Conservation (phyloP, 2,888 invertebrate species). For the Ligdia adustata region DNA sequence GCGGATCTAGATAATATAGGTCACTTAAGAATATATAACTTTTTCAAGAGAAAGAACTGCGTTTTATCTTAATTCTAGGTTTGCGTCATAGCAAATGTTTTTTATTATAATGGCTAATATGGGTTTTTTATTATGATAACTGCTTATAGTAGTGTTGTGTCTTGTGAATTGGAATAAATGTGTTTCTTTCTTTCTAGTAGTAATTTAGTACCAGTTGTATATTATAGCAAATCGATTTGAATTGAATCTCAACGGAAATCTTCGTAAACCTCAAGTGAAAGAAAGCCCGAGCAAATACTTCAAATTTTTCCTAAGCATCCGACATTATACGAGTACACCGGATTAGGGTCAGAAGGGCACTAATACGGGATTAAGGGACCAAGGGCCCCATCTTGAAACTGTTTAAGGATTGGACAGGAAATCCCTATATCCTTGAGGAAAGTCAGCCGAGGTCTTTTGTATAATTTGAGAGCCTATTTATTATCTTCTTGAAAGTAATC, state of each 20-base stretch:
- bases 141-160: no score
- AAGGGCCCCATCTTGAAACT: neutral
- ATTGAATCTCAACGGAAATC: no score
- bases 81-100: no score
- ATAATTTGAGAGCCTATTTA: neutral
- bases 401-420: slow-evolving; percentile 7
- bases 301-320: slow-evolving; percentile 1
- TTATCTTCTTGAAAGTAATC: neutral
- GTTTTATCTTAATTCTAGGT: no score
- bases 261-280: neutral
- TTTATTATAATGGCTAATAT: no score
- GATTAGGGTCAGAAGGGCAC: slow-evolving; percentile 17
- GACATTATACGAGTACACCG: slow-evolving; percentile 1
- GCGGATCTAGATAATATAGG: neutral
- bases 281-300: slow-evolving; percentile 3
- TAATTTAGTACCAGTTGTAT: no score
- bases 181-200: no score
- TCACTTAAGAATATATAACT: neutral
- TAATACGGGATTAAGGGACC: slow-evolving; percentile 14
- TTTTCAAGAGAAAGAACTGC: no score
- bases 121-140: no score
- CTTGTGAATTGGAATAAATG: no score
- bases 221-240: no score
- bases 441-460: neutral
- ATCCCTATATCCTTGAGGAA: slow-evolving; percentile 2